Base-by-base conservation (phyloP, 2,113 vertebrate species). In the Neolamprologus ventralis region DNA sequence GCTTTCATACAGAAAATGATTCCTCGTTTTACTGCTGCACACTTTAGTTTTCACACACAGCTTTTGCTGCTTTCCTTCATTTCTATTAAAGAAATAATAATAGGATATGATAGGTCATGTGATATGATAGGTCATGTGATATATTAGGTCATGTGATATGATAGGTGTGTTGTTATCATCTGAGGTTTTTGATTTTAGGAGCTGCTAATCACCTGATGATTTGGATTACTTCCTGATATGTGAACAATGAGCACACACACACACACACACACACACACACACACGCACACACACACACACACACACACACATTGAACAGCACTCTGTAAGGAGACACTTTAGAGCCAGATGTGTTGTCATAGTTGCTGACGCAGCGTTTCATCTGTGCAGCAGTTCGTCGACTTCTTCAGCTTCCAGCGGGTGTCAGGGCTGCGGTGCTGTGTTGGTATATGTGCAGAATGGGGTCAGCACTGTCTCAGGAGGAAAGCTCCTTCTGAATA, bases 321-420 rank as follows among this genome's bases (percentile, higher is more conserved):
- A 13, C 13, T 68, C 19, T 68, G 19, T 8, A 68, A 40, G 11
- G 35, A 68, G 35, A 14, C 33, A 21, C 11, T n/a, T 37, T 65
- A 33, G 31, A 65, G 60, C 9, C 31, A 0, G n/a, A 0, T 12
- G 19, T 37, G 19, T 37, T 37, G 2, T 35, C 26, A 60, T 3
- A 19, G 10, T 65, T 19, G 17, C 35, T 35, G 26, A 65, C 0
- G 35, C 31, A 65, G 9, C 9, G 4, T 65, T 12, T 35, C 63
- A 37, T 37, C 6, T 2, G 33, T 13, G n/a, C 63, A 37, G 2
- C 63, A 68, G 63, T 68, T 23, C n/a, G n/a, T 40, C n/a, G 5
- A 8, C 35, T 23, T 42, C 13, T 13, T 42, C 65, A 40, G 35
- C 21, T 71, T 68, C n/a, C 19, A 40, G 33, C 1, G 33, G 31